Percentiles rank a stretch among this genome's conserved stretches.
These are phyloP conservation scores for Rotaria magnacalcarata DNA, from an alignment of 2,888 invertebrate genomes.

Conservation along the genomic window DNA sequence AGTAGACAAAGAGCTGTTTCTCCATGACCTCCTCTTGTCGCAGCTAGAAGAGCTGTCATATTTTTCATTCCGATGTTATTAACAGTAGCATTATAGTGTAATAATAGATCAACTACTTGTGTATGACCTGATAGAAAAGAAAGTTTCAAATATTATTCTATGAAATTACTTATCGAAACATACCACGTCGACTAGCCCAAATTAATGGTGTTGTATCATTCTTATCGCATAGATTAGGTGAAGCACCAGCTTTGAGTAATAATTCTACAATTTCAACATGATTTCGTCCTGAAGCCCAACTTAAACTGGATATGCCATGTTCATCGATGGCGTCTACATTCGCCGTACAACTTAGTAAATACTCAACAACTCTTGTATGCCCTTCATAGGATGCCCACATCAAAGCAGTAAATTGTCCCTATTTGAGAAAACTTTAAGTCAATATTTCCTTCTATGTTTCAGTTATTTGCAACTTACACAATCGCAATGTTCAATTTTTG, in stretches of 20 bases:
- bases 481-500: constrained; percentile 55
- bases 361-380: constrained; percentile 65
- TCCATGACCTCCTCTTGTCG: constrained; percentile 68
- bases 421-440: constrained; percentile 41
- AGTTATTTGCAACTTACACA: constrained; percentile 50
- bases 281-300: constrained; percentile 91
- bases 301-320: constrained; percentile 87
- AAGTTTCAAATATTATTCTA: not conserved
- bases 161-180: not conserved
- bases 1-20: constrained; percentile 68
- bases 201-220: constrained; percentile 55
- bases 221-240: constrained; percentile 57
- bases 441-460: not conserved
- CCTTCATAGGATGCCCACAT: constrained; percentile 98
- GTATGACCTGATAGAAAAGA: constrained; percentile 52
- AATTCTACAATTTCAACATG: constrained; percentile 76
- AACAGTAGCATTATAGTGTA: constrained; percentile 68
- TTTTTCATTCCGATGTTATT: constrained; percentile 93
- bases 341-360: constrained; percentile 77
- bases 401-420: constrained; percentile 93
- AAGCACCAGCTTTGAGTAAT: constrained; percentile 72
- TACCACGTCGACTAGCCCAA: constrained; percentile 82
- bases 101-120: constrained; percentile 52
- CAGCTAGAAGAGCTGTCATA: constrained; percentile 82
- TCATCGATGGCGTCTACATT: constrained; percentile 86